Evolutionary conservation across 1,140 invertebrate genomes (phyloP), one percentile per base, ranked within the genome.

Genomic region (Meloidogyne hapla): DNA sequence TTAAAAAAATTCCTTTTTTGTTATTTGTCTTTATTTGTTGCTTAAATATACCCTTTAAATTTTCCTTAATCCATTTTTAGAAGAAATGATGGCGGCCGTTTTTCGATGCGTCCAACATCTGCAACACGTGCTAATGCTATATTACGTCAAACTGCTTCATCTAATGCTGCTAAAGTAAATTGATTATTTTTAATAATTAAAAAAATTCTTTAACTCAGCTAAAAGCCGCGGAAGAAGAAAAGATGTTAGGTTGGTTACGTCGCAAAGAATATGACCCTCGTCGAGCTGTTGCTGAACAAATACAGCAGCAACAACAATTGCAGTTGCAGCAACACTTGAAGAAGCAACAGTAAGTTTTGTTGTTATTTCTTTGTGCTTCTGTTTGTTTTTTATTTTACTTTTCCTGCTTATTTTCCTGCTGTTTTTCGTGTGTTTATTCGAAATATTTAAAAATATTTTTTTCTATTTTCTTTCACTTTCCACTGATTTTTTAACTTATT

Each of bases 181-280:
- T 21, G 61, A 69, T 25, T 33, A 61, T 38, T 26, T 77, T 45
- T 15, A 15, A 25, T 28, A 40, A 2, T 12, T n/a, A 10, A 76
- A 23, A 67, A 18, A 68, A n/a, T 13, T 45, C 56, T 74, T 68
- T 3, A 12, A n/a, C n/a, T 45, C 77, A 23, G 25, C 21, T 68
- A 63, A 62, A 65, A 61, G 62, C 26, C 18, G 28, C 73, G 1
- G 71, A 38, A 71, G 15, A 69, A 81, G 28, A 79, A 81, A 42
- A 82, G 77, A 84, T 84, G 82, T 71, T 74, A 10, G 83, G 80
- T 21, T 82, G 81, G 81, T 65, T 82, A 18, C 79, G 83, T 21
- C 79, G 81, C 12, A 82, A 82, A 72, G 79, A 74, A 25, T 82
- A 82, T 70, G 75, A 82, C 61, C 83, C 81, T 13, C 25, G 77